Evolutionary conservation across 2,888 invertebrate genomes (phyloP).

Genomic region (Chrysomela aeneicollis): DNA sequence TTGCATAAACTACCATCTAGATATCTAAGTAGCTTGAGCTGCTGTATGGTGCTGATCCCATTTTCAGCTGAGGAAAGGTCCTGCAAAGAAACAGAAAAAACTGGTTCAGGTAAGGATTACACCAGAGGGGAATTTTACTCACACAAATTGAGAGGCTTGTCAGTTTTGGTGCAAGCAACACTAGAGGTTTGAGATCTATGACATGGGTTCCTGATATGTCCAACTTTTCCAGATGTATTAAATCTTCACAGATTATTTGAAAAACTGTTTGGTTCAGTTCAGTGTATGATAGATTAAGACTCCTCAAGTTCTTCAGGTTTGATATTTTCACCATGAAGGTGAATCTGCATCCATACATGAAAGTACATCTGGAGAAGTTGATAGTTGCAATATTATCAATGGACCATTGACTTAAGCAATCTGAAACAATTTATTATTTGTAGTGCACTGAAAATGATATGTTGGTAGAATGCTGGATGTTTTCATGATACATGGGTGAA

Average conservation of each 20-base stretch:
- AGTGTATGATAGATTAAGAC: slow-evolving; percentile 72
- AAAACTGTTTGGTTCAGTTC: slow-evolving; percentile 72
- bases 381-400: slow-evolving; percentile 67
- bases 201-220: slow-evolving; percentile 73
- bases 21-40: slow-evolving; percentile 51
- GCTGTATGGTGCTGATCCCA: slow-evolving; percentile 46
- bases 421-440: slow-evolving; percentile 53
- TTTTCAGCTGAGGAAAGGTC: slow-evolving; percentile 47
- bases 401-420: slow-evolving; percentile 73
- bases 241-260: slow-evolving; percentile 71
- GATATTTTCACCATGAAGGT: slow-evolving; percentile 65
- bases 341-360: slow-evolving; percentile 65
- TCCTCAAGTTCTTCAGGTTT: slow-evolving; percentile 67
- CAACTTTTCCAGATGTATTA: slow-evolving; percentile 68
- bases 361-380: slow-evolving; percentile 70
- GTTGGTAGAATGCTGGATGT: no score
- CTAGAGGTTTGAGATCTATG: slow-evolving; percentile 68
- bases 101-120: not conserved
- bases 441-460: no score
- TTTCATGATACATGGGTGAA: no score
- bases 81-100: slow-evolving; percentile 39
- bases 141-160: slow-evolving; percentile 68
- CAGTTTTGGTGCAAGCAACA: slow-evolving; percentile 66
- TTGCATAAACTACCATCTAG: slow-evolving; percentile 57
- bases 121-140: slow-evolving; percentile 49